Evolutionary conservation across 1,140 invertebrate genomes (phyloP).

Genomic region (Anastrepha ludens): DNA sequence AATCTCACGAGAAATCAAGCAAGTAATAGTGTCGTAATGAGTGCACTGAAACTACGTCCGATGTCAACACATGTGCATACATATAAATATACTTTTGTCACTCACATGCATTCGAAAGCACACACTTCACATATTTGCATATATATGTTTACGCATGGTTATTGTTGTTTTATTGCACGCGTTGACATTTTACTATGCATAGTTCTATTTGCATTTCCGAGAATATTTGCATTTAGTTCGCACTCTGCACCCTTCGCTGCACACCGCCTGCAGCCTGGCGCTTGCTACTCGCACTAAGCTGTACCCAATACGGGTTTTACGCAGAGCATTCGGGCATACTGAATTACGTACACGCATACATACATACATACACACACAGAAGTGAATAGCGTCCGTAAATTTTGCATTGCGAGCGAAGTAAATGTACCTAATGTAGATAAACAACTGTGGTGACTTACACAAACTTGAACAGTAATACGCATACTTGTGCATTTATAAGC

Average conservation of each 20-base stretch:
- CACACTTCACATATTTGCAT: background rate
- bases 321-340: background rate
- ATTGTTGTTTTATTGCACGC: constrained; percentile 32
- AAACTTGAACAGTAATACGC: background rate
- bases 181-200: constrained; percentile 47
- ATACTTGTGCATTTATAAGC: background rate
- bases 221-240: constrained; percentile 40
- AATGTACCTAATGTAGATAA: constrained; percentile 34
- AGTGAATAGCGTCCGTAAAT: background rate
- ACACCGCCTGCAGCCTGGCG: background rate
- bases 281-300: background rate
- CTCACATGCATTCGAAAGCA: background rate
- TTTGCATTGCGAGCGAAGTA: constrained; percentile 10
- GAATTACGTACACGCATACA: background rate
- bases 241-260: background rate
- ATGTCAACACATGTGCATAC: background rate
- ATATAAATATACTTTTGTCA: background rate
- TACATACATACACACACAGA: background rate
- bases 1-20: constrained; percentile 44
- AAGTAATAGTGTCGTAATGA: constrained; percentile 25
- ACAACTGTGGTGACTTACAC: constrained; percentile 18
- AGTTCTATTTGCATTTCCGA: constrained; percentile 43
- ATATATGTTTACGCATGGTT: background rate
- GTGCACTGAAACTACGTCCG: constrained; percentile 41
- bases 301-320: background rate